Percentiles rank a stretch among this genome's conserved stretches.
Conservation (phyloP, 1,140 invertebrate species). For the Vollenhovia emeryi region DNA sequence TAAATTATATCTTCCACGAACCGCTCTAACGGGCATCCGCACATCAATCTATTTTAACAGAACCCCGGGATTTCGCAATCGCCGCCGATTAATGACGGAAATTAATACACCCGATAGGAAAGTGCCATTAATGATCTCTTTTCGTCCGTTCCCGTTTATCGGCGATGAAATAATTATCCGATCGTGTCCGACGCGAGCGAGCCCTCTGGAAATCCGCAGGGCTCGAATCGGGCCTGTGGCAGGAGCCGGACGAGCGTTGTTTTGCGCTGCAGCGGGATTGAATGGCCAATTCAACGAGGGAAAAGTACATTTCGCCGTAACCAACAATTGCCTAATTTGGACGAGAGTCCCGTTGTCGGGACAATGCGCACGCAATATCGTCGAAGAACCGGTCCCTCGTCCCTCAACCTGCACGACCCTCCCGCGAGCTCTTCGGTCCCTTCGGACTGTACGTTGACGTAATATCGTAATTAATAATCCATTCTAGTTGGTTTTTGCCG, state of each 20-base stretch:
- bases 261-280: conserved; percentile 29
- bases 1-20: conserved; percentile 2
- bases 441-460: conserved; percentile 47
- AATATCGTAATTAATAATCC: conserved; percentile 84
- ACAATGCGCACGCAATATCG: neutral
- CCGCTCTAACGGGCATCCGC: neutral
- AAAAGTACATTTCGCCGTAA: conserved; percentile 16
- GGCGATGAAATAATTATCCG: conserved; percentile 38
- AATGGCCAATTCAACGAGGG: conserved; percentile 25
- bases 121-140: conserved; percentile 29
- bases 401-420: neutral
- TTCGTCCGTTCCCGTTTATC: neutral
- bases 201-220: conserved; percentile 39
- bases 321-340: conserved; percentile 40
- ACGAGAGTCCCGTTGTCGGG: conserved; percentile 15
- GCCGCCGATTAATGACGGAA: conserved; percentile 20
- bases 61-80: conserved; percentile 5
- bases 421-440: neutral
- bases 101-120: conserved; percentile 29
- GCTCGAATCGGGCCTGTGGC: conserved; percentile 19
- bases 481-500: conserved; percentile 79
- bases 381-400: conserved; percentile 13
- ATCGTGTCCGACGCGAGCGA: neutral
- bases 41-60: conserved; percentile 12
- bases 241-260: conserved; percentile 14